phyloP scores from a whole-genome alignment of 2,888 invertebrate genomes.

The Temnothorax unifasciatus region DNA sequence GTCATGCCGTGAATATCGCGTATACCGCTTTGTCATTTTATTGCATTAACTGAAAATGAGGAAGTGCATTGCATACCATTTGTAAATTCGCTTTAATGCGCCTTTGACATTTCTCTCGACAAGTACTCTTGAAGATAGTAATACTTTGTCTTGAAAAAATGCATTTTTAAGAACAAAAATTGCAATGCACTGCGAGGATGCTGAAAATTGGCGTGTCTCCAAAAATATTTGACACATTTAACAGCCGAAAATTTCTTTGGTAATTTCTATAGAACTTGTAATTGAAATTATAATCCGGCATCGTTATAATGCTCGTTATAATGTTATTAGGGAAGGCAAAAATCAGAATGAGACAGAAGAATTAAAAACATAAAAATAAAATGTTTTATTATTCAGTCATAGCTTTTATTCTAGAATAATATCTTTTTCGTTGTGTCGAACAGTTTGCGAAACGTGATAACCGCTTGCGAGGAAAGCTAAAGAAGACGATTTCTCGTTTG shows the following conservation, averaged over 20 bases:
- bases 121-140: conserved; percentile 20
- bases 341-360: conserved; percentile 49
- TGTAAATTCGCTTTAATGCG: conserved; percentile 50
- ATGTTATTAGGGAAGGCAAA: background rate
- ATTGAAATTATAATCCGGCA: background rate
- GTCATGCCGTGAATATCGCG: conserved; percentile 53
- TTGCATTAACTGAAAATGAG: conserved; percentile 56
- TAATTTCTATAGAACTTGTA: background rate
- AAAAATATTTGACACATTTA: background rate
- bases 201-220: background rate
- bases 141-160: background rate
- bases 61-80: conserved; percentile 34
- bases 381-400: conserved; percentile 80
- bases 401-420: conserved; percentile 73
- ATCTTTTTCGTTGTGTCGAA: conserved; percentile 70
- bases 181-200: background rate
- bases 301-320: background rate
- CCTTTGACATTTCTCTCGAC: conserved; percentile 41
- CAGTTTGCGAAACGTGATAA: conserved; percentile 65
- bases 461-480: conserved; percentile 74
- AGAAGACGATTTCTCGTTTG: conserved; percentile 67
- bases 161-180: conserved; percentile 12
- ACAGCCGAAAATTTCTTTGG: background rate
- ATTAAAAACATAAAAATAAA: conserved; percentile 80
- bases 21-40: conserved; percentile 53